Evolutionary conservation across 2,113 vertebrate genomes (phyloP).

Genomic region (Nerophis ophidion): DNA sequence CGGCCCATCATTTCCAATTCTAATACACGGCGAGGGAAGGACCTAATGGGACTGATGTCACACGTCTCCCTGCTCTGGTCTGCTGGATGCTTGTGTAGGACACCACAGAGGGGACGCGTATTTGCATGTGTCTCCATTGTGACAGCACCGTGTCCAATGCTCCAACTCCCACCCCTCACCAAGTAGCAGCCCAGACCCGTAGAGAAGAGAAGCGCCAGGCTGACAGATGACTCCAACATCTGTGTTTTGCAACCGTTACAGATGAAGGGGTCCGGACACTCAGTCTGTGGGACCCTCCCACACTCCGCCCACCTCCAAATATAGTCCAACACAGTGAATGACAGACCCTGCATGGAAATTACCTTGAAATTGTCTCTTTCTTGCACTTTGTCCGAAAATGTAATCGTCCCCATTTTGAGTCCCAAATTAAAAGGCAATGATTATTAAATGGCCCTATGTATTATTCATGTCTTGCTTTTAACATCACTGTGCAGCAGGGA

Average conservation of each 20-base stretch:
- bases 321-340: constrained; percentile 41
- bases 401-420: constrained; percentile 41
- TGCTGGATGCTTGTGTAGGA: constrained; percentile 84
- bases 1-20: constrained; percentile 99
- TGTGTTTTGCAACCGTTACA: constrained; percentile 97
- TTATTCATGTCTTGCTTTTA: constrained; percentile 15
- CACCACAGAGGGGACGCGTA: constrained; percentile 70
- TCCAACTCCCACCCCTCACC: constrained; percentile 40
- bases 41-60: constrained; percentile 89
- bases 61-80: constrained; percentile 35
- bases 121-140: constrained; percentile 98
- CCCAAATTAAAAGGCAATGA: constrained; percentile 50
- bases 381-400: constrained; percentile 57
- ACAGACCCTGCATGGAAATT: constrained; percentile 67
- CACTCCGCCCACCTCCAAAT: constrained; percentile 60
- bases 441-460: constrained; percentile 40
- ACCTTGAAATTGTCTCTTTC: constrained; percentile 64
- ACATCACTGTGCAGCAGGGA: neutral
- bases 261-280: constrained; percentile 82
- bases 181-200: constrained; percentile 87
- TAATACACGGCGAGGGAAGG: constrained; percentile 82
- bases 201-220: constrained; percentile 80
- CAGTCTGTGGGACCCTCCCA: constrained; percentile 59
- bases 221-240: constrained; percentile 99
- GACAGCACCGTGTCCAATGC: constrained; percentile 99